Evolutionary conservation across 2,797 vertebrate genomes (phyloP).

Genomic region (Galago senegalensis): DNA sequence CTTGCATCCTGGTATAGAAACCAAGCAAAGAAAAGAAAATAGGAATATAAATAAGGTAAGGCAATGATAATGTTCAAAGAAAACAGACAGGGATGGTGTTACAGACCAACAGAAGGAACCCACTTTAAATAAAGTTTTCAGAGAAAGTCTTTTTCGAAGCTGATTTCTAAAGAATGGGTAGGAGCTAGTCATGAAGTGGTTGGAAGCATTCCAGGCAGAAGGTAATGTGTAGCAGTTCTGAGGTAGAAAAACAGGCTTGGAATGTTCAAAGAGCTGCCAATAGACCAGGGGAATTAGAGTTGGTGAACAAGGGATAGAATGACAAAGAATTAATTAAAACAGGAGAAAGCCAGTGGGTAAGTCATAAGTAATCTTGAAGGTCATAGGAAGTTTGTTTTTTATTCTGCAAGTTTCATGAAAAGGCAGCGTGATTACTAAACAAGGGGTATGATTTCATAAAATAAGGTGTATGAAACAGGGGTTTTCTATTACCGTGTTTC

Average conservation of each 20-base stretch:
- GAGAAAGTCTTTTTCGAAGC: slow-evolving; percentile 17
- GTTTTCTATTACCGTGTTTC: neutral
- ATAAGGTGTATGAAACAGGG: neutral
- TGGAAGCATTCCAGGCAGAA: neutral
- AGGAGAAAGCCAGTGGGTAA: neutral
- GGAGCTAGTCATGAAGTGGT: neutral
- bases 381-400: neutral
- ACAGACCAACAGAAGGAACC: slow-evolving; percentile 28
- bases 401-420: neutral
- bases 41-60: slow-evolving; percentile 5
- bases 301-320: neutral
- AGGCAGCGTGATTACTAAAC: neutral
- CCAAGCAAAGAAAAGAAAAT: neutral
- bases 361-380: neutral
- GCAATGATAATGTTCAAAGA: neutral
- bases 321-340: neutral
- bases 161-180: slow-evolving; percentile 11
- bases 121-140: slow-evolving; percentile 64
- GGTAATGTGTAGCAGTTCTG: fast-evolving
- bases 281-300: neutral
- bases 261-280: neutral
- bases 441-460: neutral
- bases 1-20: neutral
- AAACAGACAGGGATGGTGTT: neutral
- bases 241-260: neutral